Conservation (phyloP, 2,888 invertebrate species). For the Acanthosepion pharaonis region DNA sequence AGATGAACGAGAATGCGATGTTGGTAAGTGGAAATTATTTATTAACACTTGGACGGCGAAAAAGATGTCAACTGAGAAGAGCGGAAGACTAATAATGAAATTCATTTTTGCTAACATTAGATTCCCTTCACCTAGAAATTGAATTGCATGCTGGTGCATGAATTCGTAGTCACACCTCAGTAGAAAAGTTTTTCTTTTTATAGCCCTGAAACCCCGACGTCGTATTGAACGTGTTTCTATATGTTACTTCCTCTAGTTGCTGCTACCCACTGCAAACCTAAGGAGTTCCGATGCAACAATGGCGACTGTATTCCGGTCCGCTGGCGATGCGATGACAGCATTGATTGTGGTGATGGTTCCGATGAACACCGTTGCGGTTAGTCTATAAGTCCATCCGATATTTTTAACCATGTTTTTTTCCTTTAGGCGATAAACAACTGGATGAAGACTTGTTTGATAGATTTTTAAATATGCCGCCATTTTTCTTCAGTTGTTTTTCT, state of each 20-base stretch:
- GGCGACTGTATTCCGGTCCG: neutral
- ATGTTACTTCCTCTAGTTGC: conserved; percentile 33
- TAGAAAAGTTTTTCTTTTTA: neutral
- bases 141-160: neutral
- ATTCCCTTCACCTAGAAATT: neutral
- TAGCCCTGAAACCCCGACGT: neutral
- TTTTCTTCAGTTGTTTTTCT: neutral
- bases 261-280: neutral
- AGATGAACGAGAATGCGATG: neutral
- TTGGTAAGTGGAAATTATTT: neutral
- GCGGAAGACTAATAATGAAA: neutral
- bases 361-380: conserved; percentile 9
- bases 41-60: neutral
- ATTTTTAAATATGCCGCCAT: neutral
- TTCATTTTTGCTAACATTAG: neutral
- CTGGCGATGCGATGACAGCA: neutral
- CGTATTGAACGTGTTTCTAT: neutral
- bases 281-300: neutral
- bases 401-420: neutral
- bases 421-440: neutral
- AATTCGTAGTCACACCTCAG: neutral
- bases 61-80: neutral
- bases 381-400: conserved; percentile 10
- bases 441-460: neutral
- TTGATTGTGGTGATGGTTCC: neutral